phyloP scores from a whole-genome alignment of 2,113 vertebrate genomes.

The Bubo bubo region DNA sequence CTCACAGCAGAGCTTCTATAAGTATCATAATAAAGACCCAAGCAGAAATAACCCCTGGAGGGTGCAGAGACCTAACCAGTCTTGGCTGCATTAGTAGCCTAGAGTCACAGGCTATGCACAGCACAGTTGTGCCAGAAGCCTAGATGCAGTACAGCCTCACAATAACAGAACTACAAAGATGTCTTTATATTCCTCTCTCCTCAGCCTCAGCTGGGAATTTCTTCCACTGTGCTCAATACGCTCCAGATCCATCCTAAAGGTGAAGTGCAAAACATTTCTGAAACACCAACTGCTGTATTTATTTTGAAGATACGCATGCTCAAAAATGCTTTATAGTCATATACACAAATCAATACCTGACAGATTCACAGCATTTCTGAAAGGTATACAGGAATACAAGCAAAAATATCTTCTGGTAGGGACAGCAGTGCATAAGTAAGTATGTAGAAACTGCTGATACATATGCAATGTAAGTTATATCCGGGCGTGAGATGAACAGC shows the following conservation, averaged over 20 bases:
- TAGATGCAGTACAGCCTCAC: background rate
- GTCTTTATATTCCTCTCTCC: background rate
- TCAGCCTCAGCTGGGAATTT: background rate
- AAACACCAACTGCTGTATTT: background rate
- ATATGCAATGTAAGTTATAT: background rate
- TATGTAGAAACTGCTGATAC: background rate
- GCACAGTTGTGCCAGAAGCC: background rate
- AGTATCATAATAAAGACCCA: background rate
- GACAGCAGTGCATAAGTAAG: background rate
- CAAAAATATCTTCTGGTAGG: background rate
- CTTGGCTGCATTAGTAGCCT: background rate
- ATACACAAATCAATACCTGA: background rate
- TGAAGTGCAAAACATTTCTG: background rate
- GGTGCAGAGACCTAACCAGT: background rate
- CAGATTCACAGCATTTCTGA: background rate
- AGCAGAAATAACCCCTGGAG: background rate
- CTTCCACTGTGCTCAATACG: accelerated
- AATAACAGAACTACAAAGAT: background rate
- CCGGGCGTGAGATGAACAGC: background rate
- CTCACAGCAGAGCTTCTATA: background rate
- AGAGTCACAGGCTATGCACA: background rate
- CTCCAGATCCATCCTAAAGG: background rate
- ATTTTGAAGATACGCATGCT: background rate
- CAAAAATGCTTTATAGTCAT: background rate
- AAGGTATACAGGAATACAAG: background rate